Percentiles rank a stretch among this genome's conserved stretches.
These are phyloP conservation scores for Cerceris rybyensis DNA, from an alignment of 2,888 invertebrate species.

Conservation along the genomic window DNA sequence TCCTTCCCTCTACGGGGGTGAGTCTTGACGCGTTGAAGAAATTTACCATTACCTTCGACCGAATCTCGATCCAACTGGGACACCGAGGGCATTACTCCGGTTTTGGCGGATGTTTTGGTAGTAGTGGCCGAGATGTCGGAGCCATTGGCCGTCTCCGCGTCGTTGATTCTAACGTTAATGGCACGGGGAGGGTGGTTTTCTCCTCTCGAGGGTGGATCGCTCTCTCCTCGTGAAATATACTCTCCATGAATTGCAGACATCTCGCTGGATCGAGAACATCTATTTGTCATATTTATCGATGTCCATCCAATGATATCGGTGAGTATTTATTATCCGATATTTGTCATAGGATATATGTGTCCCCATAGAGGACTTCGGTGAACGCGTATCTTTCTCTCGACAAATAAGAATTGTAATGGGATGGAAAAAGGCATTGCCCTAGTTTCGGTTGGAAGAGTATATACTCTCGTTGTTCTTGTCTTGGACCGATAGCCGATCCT, in stretches of 20 bases:
- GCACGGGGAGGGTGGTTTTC: not conserved
- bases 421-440: conserved; percentile 41
- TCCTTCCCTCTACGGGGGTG: not conserved
- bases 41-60: conserved; percentile 50
- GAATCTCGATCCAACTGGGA: conserved; percentile 45
- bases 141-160: conserved; percentile 21
- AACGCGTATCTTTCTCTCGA: not conserved
- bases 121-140: conserved; percentile 9
- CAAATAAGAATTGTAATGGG: conserved; percentile 36
- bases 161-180: conserved; percentile 21
- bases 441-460: conserved; percentile 19
- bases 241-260: conserved; percentile 19
- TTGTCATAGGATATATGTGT: conserved; percentile 5
- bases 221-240: not conserved
- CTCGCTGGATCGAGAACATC: not conserved
- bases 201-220: not conserved
- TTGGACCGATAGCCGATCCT: not conserved
- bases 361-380: not conserved
- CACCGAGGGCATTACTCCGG: conserved; percentile 53
- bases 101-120: conserved; percentile 52
- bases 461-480: not conserved
- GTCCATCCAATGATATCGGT: conserved; percentile 10
- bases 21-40: conserved; percentile 43
- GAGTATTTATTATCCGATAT: conserved; percentile 24
- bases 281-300: conserved; percentile 19